Evolutionary conservation across 2,797 vertebrate species (phyloP).

Genomic region (Gymnoscopelus braueri): DNA sequence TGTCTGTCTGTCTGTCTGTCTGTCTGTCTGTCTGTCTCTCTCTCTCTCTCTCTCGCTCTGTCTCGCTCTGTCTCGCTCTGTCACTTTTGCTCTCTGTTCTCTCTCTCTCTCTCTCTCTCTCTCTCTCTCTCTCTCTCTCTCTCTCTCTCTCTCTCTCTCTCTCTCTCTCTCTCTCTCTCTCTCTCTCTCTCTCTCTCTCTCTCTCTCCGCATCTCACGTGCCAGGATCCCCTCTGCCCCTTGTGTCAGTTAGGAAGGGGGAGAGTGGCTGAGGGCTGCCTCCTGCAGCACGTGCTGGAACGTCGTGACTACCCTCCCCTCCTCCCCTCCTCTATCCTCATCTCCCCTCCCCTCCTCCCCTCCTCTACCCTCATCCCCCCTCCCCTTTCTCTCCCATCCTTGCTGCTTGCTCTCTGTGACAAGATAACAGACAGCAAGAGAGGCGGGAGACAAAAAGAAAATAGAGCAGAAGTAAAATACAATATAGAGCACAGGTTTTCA

Average conservation of each 20-base stretch:
- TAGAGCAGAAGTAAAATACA: constrained; percentile 18
- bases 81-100: neutral
- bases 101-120: neutral
- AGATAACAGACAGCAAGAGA: constrained; percentile 17
- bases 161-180: constrained; percentile 1
- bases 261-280: constrained; percentile 64
- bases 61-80: neutral
- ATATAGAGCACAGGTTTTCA: too few relatives aligned
- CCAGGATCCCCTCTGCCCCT: constrained; percentile 25
- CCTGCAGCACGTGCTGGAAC: constrained; percentile 70
- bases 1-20: neutral
- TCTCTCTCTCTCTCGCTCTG: neutral
- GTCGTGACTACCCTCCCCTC: constrained; percentile 66
- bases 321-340: constrained; percentile 24
- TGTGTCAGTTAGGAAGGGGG: constrained; percentile 39
- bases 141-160: neutral
- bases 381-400: constrained; percentile 14
- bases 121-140: constrained; percentile 16
- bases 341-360: constrained; percentile 42
- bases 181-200: constrained; percentile 33
- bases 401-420: constrained; percentile 26
- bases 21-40: neutral
- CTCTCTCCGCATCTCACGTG: constrained; percentile 25
- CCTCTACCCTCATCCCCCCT: constrained; percentile 16
- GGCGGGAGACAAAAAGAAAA: neutral